phyloP scores from a whole-genome alignment of 2,797 vertebrate genomes.

The Acanthurus lineatus region DNA sequence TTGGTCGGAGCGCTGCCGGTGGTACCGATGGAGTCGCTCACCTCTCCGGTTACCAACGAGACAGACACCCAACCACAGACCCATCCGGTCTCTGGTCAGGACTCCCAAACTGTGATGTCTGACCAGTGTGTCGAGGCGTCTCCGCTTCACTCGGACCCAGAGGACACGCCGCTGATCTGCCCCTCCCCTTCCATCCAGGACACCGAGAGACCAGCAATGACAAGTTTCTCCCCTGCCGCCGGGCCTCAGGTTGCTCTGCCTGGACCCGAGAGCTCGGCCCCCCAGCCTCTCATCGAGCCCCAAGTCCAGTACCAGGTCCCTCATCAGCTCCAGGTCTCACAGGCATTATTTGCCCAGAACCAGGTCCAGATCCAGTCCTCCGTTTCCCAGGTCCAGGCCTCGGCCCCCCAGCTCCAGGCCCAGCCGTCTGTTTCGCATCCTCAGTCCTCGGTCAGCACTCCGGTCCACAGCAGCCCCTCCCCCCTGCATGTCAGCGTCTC shows the following conservation, averaged over 20 bases:
- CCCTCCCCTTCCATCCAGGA: conserved; percentile 70
- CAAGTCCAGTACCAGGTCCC: conserved; percentile 52
- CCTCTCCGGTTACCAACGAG: conserved; percentile 67
- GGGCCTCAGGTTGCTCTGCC: conserved; percentile 39
- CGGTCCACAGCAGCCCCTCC: conserved; percentile 61
- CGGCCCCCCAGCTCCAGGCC: conserved; percentile 18
- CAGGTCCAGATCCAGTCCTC: conserved; percentile 43
- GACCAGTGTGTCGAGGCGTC: conserved; percentile 66
- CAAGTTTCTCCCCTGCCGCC: conserved; percentile 57
- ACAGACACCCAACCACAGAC: conserved; percentile 57
- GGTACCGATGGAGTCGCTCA: conserved; percentile 70
- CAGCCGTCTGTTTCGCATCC: conserved; percentile 25
- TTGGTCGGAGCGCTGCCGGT: conserved; percentile 70
- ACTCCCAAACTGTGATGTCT: conserved; percentile 50
- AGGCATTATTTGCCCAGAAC: conserved; percentile 54
- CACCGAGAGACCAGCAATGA: conserved; percentile 40
- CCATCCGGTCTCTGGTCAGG: conserved; percentile 48
- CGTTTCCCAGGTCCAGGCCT: conserved; percentile 49
- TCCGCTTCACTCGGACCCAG: conserved; percentile 66
- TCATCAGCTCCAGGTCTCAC: conserved; percentile 59
- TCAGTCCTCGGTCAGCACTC: conserved; percentile 34
- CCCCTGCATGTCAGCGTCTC: conserved; percentile 59
- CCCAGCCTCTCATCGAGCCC: conserved; percentile 41
- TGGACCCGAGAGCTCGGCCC: conserved; percentile 38
- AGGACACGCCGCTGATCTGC: conserved; percentile 59